Evolutionary conservation across 2,888 invertebrate genomes (phyloP).

Genomic region (Pherbina coryleti): DNA sequence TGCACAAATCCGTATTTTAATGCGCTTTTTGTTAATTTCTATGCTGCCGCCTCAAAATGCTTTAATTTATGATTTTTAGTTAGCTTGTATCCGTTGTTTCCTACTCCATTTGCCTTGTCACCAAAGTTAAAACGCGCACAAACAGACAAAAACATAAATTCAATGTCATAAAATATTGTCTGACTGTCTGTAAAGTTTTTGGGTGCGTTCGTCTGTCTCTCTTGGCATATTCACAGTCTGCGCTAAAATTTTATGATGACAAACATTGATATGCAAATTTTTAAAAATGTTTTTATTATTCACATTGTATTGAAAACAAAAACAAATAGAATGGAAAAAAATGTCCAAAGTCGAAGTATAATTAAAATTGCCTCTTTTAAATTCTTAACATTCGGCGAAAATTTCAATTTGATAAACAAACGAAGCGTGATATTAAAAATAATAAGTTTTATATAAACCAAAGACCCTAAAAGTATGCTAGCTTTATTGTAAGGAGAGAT

Average conservation of each 20-base stretch:
- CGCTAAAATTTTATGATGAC: conserved; percentile 13
- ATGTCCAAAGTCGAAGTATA: too few relatives aligned
- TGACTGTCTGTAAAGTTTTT: conserved; percentile 15
- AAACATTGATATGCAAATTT: conserved; percentile 20
- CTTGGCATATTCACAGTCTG: not conserved
- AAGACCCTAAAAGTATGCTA: not conserved
- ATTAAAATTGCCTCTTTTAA: too few relatives aligned
- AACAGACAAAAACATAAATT: not conserved
- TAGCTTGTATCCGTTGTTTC: not conserved
- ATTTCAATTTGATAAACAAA: not conserved
- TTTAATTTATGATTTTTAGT: not conserved
- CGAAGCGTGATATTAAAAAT: conserved; percentile 8
- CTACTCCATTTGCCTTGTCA: not conserved
- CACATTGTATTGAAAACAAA: too few relatives aligned
- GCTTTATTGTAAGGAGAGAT: not conserved
- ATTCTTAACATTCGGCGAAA: not conserved
- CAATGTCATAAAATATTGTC: not conserved
- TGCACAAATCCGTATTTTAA: not conserved
- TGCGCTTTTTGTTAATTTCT: not conserved
- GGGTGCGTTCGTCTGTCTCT: not conserved
- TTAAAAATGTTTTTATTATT: not conserved
- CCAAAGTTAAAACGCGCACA: not conserved
- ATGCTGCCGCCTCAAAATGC: not conserved
- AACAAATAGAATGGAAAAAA: too few relatives aligned
- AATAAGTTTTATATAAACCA: not conserved